Base-by-base conservation (phyloP, 2,113 vertebrate genomes). In the Malurus melanocephalus region DNA sequence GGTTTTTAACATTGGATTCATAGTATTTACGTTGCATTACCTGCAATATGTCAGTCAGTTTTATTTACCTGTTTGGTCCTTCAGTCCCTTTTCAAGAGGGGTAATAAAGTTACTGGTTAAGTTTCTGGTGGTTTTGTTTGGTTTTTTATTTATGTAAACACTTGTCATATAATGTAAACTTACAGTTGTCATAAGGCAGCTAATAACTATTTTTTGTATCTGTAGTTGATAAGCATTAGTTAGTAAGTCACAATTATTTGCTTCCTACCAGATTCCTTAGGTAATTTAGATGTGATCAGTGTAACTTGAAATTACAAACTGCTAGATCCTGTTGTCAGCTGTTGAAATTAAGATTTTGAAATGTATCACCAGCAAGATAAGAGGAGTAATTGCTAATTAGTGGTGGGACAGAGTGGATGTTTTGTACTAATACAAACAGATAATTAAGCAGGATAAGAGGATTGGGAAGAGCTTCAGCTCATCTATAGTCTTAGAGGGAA, bases 391-490 rank as follows among this genome's bases (percentile, higher is more conserved):
- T 85, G 67, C 87, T 93, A 85, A 94, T 95, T 88, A 89, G 84
- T 40, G 55, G 33, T 68, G 61, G 73, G 55, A 46, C 66, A 55
- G 74, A 81, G 66, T 92, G 43, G 55, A 79, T 93, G 78, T 69
- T 94, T 85, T 81, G 33, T 84, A 46, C 55, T 85, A 81, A 75
- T 55, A 64, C 60, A 93, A 92, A 87, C 62, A 89, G 93, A 88
- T 95, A 95, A 95, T 94, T 93, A 94, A 90, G 80, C 53, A 69
- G 77, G 42, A 46, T 94, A 92, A 95, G 28, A 90, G 84, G 87
- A 92, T 90, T 93, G 42, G 46, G 49, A 68, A 46, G 89, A 88
- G 89, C 80, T 92, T 84, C 81, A 73, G 91, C 80, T 94, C 89
- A 88, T 95, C 78, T 16, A 6, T 57, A 57, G 62, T 87, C 74